Evolutionary conservation across 1,140 invertebrate genomes (phyloP), one percentile per base, ranked within the genome.

Genomic region (Drosophila leontia): DNA sequence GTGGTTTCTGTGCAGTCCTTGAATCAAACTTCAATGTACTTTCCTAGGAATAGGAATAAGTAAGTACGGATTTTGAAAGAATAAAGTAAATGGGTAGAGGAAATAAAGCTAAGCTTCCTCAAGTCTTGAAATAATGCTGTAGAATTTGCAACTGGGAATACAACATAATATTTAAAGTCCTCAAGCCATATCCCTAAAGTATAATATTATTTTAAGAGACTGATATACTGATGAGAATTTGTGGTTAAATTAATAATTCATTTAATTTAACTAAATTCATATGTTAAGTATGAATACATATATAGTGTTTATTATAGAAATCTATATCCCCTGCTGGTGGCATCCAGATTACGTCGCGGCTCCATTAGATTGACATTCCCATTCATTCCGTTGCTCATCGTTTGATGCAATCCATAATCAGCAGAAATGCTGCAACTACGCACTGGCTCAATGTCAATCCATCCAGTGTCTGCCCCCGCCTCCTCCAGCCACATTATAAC

Each of bases 331-430:
- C 13, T 26, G 4, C 2, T 11, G 1, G 12, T 13, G 8, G 8
- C 8, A 19, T 2, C 17, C 11, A n/a, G 39, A 60, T 59, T 48
- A 39, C 17, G 35, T 13, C 53, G 34, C 50, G 26, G 41, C 44
- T 64, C 70, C 47, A 72, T 67, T 63, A 65, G 45, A 68, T 63
- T 64, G 75, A 75, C 65, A 84, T 84, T 44, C 35, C 37, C 61
- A 55, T 42, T 67, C 74, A 78, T 57, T 32, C 6, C 23, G 56
- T 72, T 45, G 72, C 34, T 64, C 56, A 50, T 71, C 57, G 55
- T 44, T 63, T 57, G 67, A 61, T 77, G 72, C 58, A 61, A 72
- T 80, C 81, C 75, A 82, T 72, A 84, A 84, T 84, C 81, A 84
- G 81, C 75, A 78, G 44, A 65, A 77, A 64, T 61, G 68, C 57